phyloP scores from a whole-genome alignment of 2,113 vertebrate genomes.

The Charina bottae region DNA sequence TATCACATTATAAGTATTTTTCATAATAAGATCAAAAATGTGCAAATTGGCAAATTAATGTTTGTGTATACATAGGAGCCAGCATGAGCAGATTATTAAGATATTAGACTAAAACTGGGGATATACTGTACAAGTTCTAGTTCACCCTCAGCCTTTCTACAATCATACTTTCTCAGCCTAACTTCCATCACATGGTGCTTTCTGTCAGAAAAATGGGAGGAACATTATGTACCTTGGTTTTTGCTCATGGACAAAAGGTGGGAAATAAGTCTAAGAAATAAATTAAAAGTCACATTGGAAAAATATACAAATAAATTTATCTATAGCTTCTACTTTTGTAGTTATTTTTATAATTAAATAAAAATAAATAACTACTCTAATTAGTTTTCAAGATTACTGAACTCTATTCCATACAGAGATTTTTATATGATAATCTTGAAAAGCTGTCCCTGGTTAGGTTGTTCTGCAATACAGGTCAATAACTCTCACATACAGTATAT shows the following conservation, averaged over 20 bases:
- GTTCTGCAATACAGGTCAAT: background rate
- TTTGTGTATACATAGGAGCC: slow-evolving; percentile 49
- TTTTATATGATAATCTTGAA: background rate
- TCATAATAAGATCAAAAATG: slow-evolving; percentile 19
- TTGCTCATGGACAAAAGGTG: no score
- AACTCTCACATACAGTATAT: background rate
- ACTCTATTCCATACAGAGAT: background rate
- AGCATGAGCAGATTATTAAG: no score
- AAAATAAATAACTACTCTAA: slow-evolving; percentile 42
- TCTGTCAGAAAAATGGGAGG: no score
- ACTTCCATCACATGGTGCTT: no score
- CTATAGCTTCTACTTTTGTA: slow-evolving; percentile 49
- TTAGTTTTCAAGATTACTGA: slow-evolving; percentile 40
- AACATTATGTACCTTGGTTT: no score
- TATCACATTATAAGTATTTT: slow-evolving; percentile 34
- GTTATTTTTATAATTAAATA: slow-evolving; percentile 53
- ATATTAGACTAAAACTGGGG: no score
- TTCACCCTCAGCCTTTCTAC: no score
- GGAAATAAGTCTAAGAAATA: no score
- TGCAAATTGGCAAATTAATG: slow-evolving; percentile 59
- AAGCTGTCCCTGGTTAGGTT: background rate
- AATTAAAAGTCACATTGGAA: slow-evolving; percentile 54
- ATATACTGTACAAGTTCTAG: no score
- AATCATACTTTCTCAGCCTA: no score
- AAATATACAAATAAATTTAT: slow-evolving; percentile 68